Evolutionary conservation across 2,888 invertebrate genomes (phyloP).

Genomic region (Caenorhabditis wallacei): DNA sequence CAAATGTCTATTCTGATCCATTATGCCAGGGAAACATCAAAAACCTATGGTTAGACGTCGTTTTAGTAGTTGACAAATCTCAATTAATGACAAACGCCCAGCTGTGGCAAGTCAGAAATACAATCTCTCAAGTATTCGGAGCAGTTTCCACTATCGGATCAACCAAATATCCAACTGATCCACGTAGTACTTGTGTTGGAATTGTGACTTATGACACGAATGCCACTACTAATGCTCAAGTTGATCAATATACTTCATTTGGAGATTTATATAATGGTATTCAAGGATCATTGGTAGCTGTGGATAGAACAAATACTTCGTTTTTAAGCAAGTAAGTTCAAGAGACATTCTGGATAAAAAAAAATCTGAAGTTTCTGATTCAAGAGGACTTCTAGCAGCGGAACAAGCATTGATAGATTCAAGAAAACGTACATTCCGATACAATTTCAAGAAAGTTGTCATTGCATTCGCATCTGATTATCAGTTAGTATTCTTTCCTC

Average conservation of each 20-base stretch:
- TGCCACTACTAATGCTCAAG: slow-evolving; percentile 18
- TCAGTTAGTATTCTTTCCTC: slow-evolving; percentile 22
- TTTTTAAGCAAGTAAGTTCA: slow-evolving; percentile 27
- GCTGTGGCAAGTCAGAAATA: slow-evolving; percentile 49
- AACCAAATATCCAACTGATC: slow-evolving; percentile 40
- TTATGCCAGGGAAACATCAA: slow-evolving; percentile 38
- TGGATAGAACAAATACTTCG: slow-evolving; percentile 28
- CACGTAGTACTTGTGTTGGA: slow-evolving; percentile 51
- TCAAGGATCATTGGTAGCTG: slow-evolving; percentile 21
- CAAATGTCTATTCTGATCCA: slow-evolving; percentile 22
- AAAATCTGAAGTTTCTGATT: too few relatives aligned
- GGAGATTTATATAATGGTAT: slow-evolving; percentile 29
- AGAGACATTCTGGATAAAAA: background rate
- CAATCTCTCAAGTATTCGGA: slow-evolving; percentile 41
- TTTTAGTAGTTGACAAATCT: slow-evolving; percentile 55
- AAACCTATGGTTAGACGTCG: slow-evolving; percentile 55
- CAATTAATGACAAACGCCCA: slow-evolving; percentile 26
- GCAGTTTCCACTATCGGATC: slow-evolving; percentile 26
- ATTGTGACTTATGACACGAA: slow-evolving; percentile 39
- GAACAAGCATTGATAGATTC: slow-evolving; percentile 22
- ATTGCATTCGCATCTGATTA: slow-evolving; percentile 44
- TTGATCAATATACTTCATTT: slow-evolving; percentile 17
- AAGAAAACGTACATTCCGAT: slow-evolving; percentile 13
- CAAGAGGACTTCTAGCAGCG: slow-evolving; percentile 39
- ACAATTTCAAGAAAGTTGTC: slow-evolving; percentile 36